Evolutionary conservation across 2,797 vertebrate genomes (phyloP).

Genomic region (Hozukius guyotensis): DNA sequence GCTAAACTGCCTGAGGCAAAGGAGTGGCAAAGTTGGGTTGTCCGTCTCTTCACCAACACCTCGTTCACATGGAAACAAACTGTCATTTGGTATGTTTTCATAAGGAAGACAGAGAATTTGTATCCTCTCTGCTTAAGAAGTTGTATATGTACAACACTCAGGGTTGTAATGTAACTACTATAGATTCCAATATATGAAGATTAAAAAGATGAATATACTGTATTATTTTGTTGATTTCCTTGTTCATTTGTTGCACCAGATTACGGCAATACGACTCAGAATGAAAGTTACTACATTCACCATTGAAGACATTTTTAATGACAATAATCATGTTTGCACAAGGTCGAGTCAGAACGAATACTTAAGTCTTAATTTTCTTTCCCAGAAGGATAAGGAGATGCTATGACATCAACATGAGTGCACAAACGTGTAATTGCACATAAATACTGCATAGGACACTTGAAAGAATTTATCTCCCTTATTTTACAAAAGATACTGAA

Average conservation of each 20-base stretch:
- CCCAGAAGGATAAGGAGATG: not conserved
- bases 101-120: not conserved
- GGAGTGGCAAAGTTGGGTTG: not conserved
- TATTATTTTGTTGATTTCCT: not conserved
- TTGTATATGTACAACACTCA: not conserved
- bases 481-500: slow-evolving; percentile 38
- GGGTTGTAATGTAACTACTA: not conserved
- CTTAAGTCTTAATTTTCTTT: slow-evolving; percentile 23
- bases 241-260: not conserved
- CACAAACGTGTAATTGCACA: slow-evolving; percentile 32
- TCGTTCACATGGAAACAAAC: not conserved
- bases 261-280: not conserved
- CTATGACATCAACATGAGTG: not conserved
- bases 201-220: slow-evolving; percentile 3
- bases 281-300: not conserved
- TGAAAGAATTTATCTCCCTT: slow-evolving; percentile 19
- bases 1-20: slow-evolving; percentile 10
- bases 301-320: slow-evolving; percentile 49
- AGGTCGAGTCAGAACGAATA: slow-evolving; percentile 27
- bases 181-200: not conserved
- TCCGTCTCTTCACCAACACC: not conserved
- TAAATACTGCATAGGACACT: slow-evolving; percentile 54
- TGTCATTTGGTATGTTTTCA: not conserved
- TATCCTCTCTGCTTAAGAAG: not conserved
- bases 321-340: slow-evolving; percentile 54